Base-by-base conservation (phyloP, 2,797 vertebrate species). In the Lutra lutra region DNA sequence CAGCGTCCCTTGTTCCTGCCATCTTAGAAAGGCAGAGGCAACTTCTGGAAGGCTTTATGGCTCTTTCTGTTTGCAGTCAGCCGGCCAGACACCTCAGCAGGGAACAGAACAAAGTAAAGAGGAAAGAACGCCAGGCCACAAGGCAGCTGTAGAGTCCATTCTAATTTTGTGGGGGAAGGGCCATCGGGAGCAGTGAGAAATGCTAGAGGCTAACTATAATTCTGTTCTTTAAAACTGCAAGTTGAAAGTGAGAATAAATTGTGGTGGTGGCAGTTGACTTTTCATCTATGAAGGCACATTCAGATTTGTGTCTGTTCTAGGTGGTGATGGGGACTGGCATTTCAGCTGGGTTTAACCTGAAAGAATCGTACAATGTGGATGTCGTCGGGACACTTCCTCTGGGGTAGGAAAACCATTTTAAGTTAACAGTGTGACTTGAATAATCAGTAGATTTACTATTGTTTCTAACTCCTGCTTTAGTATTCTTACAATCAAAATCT, bases 241-340 rank as follows among this genome's bases (percentile, higher is more conserved):
- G 3, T 86, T 89, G 73, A 86, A 56, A 46, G 40, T 35, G 15
- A 84, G 23, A 79, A 6, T 13, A 75, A 72, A 56, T 86, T 70
- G 87, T 73, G 77, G 3, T 82, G 79, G 60, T 54, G 18, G 10
- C 3, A 0, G 87, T 80, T 68, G 21, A n/a, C 78, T 66, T 51
- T 83, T 89, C 62, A 27, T 62, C 17, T 92, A 8, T 87, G 68
- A 93, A 95, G n/a, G 3, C 79, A 13, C 35, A 3, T 23, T 83
- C 86, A 68, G 27, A n/a, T 96, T 91, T 97, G n/a, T 82, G 60
- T 97, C 86, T 97, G 51, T 96, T 96, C 46, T 96, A 99, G 99
- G 99, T 99, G 92, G 99, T 99, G 1, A 99, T 99, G 95, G 99
- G 99, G 23, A 99, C 99, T 3, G 99, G 99, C 66, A 97, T 99